phyloP scores from a whole-genome alignment of 2,113 vertebrate genomes.

The Rhipidura dahli region DNA sequence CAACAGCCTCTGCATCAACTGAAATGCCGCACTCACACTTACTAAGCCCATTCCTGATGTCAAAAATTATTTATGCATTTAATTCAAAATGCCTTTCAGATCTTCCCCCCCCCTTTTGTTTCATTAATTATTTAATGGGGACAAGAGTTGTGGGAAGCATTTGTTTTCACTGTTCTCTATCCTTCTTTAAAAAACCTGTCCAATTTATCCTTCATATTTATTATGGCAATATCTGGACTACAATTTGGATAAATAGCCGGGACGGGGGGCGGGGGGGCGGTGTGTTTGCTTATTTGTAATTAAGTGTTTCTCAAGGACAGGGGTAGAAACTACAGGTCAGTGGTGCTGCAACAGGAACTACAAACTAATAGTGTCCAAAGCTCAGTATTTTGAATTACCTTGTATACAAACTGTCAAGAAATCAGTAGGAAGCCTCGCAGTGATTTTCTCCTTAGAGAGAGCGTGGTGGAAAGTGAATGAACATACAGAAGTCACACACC shows the following conservation, averaged over 20 bases:
- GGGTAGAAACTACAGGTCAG: not conserved
- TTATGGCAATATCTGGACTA: not conserved
- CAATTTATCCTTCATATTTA: not conserved
- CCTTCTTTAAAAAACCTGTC: not conserved
- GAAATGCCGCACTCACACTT: not conserved
- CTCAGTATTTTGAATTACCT: not conserved
- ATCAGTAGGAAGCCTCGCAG: not conserved
- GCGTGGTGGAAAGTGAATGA: fast-evolving
- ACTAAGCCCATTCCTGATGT: not conserved
- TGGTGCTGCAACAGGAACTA: not conserved
- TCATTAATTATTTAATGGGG: not conserved
- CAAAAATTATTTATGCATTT: not conserved
- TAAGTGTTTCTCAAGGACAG: not conserved
- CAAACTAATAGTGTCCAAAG: not conserved
- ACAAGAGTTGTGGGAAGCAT: not conserved
- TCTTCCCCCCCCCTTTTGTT: not conserved
- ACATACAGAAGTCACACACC: not conserved
- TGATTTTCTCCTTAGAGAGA: not conserved
- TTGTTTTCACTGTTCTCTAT: not conserved
- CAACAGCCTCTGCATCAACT: not conserved
- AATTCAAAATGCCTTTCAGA: not conserved
- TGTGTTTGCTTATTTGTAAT: not conserved
- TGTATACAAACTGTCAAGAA: not conserved
- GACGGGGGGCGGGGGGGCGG: too few species aligned
- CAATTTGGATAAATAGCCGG: not conserved